Percentiles rank a stretch among this genome's conserved stretches.
These are phyloP conservation scores for Lasius platythorax DNA, from an alignment of 2,888 invertebrate species.

Conservation along the genomic window DNA sequence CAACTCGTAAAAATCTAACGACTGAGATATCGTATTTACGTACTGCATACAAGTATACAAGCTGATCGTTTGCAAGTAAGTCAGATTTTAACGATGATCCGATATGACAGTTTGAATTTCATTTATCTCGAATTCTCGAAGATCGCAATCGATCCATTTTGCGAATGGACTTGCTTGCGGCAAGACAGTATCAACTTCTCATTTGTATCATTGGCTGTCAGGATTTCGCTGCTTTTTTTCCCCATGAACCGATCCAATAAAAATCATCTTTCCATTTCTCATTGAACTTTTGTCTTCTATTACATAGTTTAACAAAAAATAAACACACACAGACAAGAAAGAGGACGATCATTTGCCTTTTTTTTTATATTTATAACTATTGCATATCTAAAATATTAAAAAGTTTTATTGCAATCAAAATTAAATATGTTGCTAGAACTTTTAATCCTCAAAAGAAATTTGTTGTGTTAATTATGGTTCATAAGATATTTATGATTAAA, in stretches of 20 bases:
- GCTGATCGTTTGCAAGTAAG: slow-evolving; percentile 20
- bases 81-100: slow-evolving; percentile 17
- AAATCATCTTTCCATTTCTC: not conserved
- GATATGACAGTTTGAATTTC: slow-evolving; percentile 4
- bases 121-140: slow-evolving; percentile 10
- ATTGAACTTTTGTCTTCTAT: not conserved
- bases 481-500: too few species aligned
- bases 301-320: too few species aligned
- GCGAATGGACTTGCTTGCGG: not conserved
- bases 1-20: not conserved
- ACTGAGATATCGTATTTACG: slow-evolving; percentile 9
- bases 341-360: too few species aligned
- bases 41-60: not conserved
- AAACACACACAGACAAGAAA: too few species aligned
- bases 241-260: too few species aligned
- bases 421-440: too few species aligned
- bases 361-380: too few species aligned
- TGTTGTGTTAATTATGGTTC: too few species aligned
- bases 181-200: not conserved
- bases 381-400: too few species aligned
- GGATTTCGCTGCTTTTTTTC: not conserved
- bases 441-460: too few species aligned
- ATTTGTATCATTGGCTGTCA: not conserved
- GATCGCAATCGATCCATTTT: not conserved
- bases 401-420: too few species aligned